Base-by-base conservation (phyloP, 2,113 vertebrate species). In the Ornithorhynchus anatinus region DNA sequence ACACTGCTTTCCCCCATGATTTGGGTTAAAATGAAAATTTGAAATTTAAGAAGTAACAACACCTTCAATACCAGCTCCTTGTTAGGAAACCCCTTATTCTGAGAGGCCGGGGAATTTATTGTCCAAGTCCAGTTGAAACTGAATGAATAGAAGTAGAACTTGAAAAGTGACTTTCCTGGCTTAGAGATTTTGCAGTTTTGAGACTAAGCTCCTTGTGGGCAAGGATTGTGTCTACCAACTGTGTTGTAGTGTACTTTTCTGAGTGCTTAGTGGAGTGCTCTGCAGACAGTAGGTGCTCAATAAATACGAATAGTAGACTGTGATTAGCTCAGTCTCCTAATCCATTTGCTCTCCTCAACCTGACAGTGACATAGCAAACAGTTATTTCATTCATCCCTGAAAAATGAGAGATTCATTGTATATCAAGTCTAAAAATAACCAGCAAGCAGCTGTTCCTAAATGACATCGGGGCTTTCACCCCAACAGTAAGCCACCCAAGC, bases 401-500 rank as follows among this genome's bases (percentile, higher is more conserved):
- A 82, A 77, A 59, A 54, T 70, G 40, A 79, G 68, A 79, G 44
- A 79, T 87, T 89, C 82, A 73, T 62, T 75, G 42, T 45, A 79
- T 89, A 82, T 78, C 77, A 40, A 60, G 45, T 79, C 82, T 84
- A 78, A 66, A 86, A 83, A 84, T 89, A 68, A 74, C 72, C 79
- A 84, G 47, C 79, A 56, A 89, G 85, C 84, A 92, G 81, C 83
- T 94, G 85, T 59, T 61, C 84, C 82, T 81, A 88, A 91, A 92
- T 93, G 87, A 77, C 29, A 88, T 92, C 90, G 87, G 81, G 68
- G 66, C 39, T 89, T 81, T 89, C 65, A 35, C 51, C 85, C 75
- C 80, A 86, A 85, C 86, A 72, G 67, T 79, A 87, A 87, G 77
- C 79, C 75, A 88, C 73, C 47, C 42, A 84, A 75, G 80, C 89